Conservation (phyloP, 1,140 invertebrate genomes). For the Sitobion miscanthi region DNA sequence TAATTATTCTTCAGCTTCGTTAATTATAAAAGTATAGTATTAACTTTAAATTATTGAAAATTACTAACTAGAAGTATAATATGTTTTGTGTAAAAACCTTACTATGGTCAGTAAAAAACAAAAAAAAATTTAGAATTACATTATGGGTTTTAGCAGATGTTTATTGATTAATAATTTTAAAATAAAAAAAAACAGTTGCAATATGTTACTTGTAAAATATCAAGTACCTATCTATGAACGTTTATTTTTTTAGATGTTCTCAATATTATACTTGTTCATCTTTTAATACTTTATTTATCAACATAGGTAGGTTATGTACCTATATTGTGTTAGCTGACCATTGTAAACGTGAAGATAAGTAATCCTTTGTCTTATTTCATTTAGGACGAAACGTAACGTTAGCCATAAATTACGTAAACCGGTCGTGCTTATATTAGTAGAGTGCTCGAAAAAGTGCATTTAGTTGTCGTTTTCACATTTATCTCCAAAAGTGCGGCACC, state of each 20-base stretch:
- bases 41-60: neutral
- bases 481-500: neutral
- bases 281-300: neutral
- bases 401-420: neutral
- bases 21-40: no score
- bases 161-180: neutral
- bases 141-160: neutral
- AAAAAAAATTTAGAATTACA: neutral
- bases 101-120: neutral
- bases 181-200: neutral
- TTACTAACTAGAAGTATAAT: neutral
- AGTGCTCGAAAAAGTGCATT: constrained; percentile 11
- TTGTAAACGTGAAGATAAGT: neutral
- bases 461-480: constrained; percentile 19
- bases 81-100: neutral
- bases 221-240: no score
- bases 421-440: neutral
- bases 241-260: neutral
- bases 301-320: neutral
- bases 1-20: neutral
- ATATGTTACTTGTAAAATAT: neutral
- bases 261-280: neutral
- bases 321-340: neutral
- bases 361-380: neutral
- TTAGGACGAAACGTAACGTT: neutral